Evolutionary conservation across 2,888 invertebrate species (phyloP).

Genomic region (Caenorhabditis macrosperma): DNA sequence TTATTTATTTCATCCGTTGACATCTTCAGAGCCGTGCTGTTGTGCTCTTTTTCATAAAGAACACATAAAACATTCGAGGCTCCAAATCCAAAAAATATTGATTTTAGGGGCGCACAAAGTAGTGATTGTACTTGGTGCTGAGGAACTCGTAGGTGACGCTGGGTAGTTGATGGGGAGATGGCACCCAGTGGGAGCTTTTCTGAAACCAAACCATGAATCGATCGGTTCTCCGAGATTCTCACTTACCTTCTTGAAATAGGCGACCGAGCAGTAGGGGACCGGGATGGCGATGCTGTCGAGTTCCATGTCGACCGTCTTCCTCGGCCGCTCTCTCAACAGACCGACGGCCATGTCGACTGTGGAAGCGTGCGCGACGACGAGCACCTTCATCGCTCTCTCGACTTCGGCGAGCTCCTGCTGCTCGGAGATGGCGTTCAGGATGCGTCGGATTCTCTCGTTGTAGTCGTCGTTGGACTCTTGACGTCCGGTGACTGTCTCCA

Average conservation of each 20-base stretch:
- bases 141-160: slow-evolving; percentile 57
- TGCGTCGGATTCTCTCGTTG: slow-evolving; percentile 61
- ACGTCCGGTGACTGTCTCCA: slow-evolving; percentile 40
- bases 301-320: slow-evolving; percentile 53
- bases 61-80: too few species aligned
- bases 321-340: slow-evolving; percentile 56
- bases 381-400: slow-evolving; percentile 42
- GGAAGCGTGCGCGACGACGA: slow-evolving; percentile 73
- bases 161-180: slow-evolving; percentile 52
- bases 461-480: slow-evolving; percentile 64
- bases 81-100: too few species aligned
- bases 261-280: slow-evolving; percentile 65
- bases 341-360: slow-evolving; percentile 76
- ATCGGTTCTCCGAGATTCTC: not conserved
- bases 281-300: slow-evolving; percentile 60
- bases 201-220: not conserved
- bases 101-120: slow-evolving; percentile 54
- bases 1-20: too few species aligned
- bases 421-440: slow-evolving; percentile 55
- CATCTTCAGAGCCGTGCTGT: too few species aligned
- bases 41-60: too few species aligned
- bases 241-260: slow-evolving; percentile 45
- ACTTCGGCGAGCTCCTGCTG: slow-evolving; percentile 9
- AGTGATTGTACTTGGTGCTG: slow-evolving; percentile 48
- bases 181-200: slow-evolving; percentile 51